Conservation (phyloP, 2,113 vertebrate species). For the Engystomops pustulosus region DNA sequence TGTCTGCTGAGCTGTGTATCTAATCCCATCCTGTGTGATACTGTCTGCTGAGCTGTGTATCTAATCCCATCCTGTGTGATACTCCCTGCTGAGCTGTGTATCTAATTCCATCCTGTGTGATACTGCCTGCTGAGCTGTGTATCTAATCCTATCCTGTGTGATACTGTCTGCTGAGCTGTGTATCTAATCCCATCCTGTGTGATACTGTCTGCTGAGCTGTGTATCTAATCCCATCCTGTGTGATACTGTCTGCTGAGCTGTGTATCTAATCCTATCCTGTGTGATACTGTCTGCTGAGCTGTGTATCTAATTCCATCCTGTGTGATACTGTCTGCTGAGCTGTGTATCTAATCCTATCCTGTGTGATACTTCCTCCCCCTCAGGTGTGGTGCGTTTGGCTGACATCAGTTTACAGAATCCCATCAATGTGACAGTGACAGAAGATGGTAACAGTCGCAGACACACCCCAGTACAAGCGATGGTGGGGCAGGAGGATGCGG, state of each 20-base stretch:
- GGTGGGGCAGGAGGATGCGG: conserved; percentile 4
- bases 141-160: background rate
- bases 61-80: background rate
- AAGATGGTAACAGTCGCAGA: conserved; percentile 57
- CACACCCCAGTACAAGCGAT: rapidly evolving
- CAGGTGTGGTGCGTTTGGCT: conserved; percentile 83
- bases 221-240: background rate
- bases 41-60: background rate
- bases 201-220: background rate
- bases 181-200: conserved; percentile 2
- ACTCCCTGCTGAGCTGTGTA: background rate
- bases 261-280: background rate
- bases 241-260: background rate
- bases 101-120: background rate
- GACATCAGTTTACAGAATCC: conserved; percentile 87
- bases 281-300: background rate
- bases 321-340: background rate
- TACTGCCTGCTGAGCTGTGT: background rate
- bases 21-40: background rate
- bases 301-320: background rate
- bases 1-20: background rate
- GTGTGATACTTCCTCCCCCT: background rate
- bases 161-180: background rate
- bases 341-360: background rate
- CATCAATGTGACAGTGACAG: conserved; percentile 77